phyloP scores from a whole-genome alignment of 2,888 invertebrate genomes.

The Cinara cedri region DNA sequence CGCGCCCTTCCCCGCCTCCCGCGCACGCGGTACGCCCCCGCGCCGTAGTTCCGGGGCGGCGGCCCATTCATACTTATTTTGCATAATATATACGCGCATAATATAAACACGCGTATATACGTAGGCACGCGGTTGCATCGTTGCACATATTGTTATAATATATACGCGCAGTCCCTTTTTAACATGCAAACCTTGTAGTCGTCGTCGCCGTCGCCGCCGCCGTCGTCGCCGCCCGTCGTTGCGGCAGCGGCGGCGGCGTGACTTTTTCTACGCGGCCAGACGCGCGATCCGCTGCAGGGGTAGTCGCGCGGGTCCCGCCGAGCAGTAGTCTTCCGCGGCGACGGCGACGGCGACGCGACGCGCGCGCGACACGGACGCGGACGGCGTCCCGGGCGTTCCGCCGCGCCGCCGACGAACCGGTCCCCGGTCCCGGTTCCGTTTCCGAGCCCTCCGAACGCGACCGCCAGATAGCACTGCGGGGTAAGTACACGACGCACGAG shows the following conservation, averaged over 20 bases:
- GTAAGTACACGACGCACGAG: slow-evolving; percentile 3
- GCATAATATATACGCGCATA: slow-evolving; percentile 60
- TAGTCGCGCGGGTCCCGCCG: too few species aligned
- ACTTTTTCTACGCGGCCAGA: slow-evolving; percentile 20
- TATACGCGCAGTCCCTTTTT: slow-evolving; percentile 60
- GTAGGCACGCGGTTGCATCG: slow-evolving; percentile 3
- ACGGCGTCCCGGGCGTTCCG: too few species aligned
- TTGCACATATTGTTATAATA: slow-evolving; percentile 60
- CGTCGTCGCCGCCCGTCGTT: slow-evolving; percentile 4
- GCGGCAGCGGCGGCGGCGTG: slow-evolving; percentile 10
- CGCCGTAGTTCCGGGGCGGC: not conserved
- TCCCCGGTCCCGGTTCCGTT: not conserved
- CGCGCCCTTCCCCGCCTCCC: slow-evolving; percentile 55
- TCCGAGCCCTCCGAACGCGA: not conserved
- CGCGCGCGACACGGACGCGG: too few species aligned
- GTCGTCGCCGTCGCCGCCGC: slow-evolving; percentile 16
- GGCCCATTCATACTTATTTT: slow-evolving; percentile 61
- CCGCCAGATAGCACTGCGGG: slow-evolving; percentile 26
- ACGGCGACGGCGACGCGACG: too few species aligned
- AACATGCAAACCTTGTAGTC: slow-evolving; percentile 61
- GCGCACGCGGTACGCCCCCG: slow-evolving; percentile 57
- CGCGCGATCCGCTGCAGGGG: not conserved
- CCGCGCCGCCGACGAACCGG: not conserved
- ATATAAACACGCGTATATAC: not conserved
- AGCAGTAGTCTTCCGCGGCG: too few species aligned